Base-by-base conservation (phyloP, 1,140 invertebrate species). In the Aradophagus sp. region DNA sequence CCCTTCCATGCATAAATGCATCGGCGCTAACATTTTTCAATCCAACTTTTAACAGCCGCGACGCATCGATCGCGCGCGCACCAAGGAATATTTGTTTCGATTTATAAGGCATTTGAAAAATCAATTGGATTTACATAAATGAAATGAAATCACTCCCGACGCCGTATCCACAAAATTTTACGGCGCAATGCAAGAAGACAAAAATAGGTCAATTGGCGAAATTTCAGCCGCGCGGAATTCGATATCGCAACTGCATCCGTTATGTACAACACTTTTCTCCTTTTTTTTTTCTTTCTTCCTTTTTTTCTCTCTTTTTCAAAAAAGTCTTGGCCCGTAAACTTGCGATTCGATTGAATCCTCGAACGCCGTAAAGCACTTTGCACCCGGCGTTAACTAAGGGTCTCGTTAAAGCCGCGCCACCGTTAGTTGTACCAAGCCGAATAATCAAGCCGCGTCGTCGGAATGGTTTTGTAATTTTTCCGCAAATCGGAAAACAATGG, bases 1-100 rank as follows among this genome's bases (percentile, higher is more conserved):
- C 45, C 38, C 14, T 39, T 63, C 59, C n/a, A 63, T 63, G 41
- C 59, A 63, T 63, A 63, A 63, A 63, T 63, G 59, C 23, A 63
- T 63, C 32, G 39, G 31, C 39, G 39, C 41, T 50, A 55, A 55
- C 42, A 65, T 48, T 47, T 65, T 55, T 45, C 61, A 53, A 65
- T 53, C 48, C 41, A 47, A n/a, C 47, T 23, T 65, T 65, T 65
- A 55, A 65, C 47, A 55, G 34, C 35, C 29, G 39, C 48, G 55
- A 65, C n/a, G 55, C 47, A 65, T 65, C 42, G 59, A 63, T 32
- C 42, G 1, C 11, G 12, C 32, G 11, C 14, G 38, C 52, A 45
- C 32, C 29, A 62, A 36, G 13, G 45, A 38, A 52, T 62, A 62
- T 29, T 41, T 52, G 50, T 62, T 62, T 38, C 31, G 20, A 50